A percentile compares a stretch with the other conserved stretches of the same genome.
These are phyloP conservation scores for Petrophora chlorosata DNA, from an alignment of 2,888 invertebrate species.

Conservation along the genomic window DNA sequence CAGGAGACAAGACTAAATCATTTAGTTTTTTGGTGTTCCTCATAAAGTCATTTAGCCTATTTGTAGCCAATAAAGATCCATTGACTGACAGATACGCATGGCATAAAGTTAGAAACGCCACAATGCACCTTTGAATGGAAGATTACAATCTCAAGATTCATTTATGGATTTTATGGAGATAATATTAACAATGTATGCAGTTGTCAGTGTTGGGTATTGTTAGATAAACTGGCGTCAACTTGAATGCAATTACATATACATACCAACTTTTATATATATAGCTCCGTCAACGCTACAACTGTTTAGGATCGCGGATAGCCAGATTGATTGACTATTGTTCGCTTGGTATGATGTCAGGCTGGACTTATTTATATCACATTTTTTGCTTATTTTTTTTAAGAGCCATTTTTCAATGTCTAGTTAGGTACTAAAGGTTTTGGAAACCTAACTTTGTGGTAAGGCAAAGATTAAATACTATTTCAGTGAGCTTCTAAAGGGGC, in stretches of 20 bases:
- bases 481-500: too few species aligned
- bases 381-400: slow-evolving; percentile 13
- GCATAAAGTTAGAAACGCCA: too few species aligned
- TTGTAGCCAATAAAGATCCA: too few species aligned
- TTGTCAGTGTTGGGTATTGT: slow-evolving; percentile 14
- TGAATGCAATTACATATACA: slow-evolving; percentile 2
- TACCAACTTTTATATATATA: slow-evolving; percentile 1
- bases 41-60: too few species aligned
- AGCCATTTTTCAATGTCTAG: slow-evolving; percentile 7
- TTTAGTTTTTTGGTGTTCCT: too few species aligned
- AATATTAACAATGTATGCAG: slow-evolving; percentile 15
- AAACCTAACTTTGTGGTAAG: too few species aligned
- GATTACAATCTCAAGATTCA: slow-evolving; percentile 12
- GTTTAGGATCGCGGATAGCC: slow-evolving; percentile 7
- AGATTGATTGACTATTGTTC: slow-evolving; percentile 36
- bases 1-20: too few species aligned
- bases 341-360: slow-evolving; percentile 25
- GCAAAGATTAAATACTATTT: too few species aligned
- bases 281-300: slow-evolving; percentile 19
- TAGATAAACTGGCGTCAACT: slow-evolving; percentile 11
- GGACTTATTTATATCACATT: slow-evolving; percentile 1
- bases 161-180: too few species aligned
- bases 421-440: not conserved
- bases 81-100: too few species aligned
- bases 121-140: too few species aligned